Base-by-base conservation (phyloP, 2,113 vertebrate species). In the Ammospiza caudacuta region DNA sequence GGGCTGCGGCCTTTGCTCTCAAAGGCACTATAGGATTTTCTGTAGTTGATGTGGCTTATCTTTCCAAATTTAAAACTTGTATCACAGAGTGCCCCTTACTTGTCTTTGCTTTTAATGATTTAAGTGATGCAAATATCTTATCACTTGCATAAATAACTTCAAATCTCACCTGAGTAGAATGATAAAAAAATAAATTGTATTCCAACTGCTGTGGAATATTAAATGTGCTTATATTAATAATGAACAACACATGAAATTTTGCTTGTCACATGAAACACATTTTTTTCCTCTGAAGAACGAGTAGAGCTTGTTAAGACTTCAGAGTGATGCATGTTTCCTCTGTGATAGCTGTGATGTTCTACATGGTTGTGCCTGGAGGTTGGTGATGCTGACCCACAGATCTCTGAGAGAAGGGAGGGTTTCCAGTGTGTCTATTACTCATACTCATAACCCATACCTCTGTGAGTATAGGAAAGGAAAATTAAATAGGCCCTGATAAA, bases 211-310 rank as follows among this genome's bases (percentile, higher is more conserved):
- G 5, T 82, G 13, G 39, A 63, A 27, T 63, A 68, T 20, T 74
- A 43, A 46, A 28, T n/a, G 23, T 29, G 35, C 2, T 1, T 35
- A 6, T 15, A 16, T 44, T 68, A 76, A 33, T 27, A 59, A 73
- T 12, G 15, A 84, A 79, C 37, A 84, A 49, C 19, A 8, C 5
- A 21, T 0, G 4, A 59, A 47, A 62, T 58, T 87, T 15, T 73
- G 8, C n/a, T 69, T 8, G 29, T 68, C 46, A 33, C 8, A 18
- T 0, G 0, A 44, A 73, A 28, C 1, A 2, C 39, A 41, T 12
- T 46, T 22, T 80, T 89, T 69, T 51, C 15, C 15, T 33, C 57
- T 66, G 41, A 83, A 80, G 44, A 41, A 17, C 12, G 25, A 47
- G 21, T 20, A 46, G 41, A 41, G 41, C 41, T 41, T 6, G 41